Conservation (phyloP, 2,113 vertebrate genomes). For the Galemys pyrenaicus region DNA sequence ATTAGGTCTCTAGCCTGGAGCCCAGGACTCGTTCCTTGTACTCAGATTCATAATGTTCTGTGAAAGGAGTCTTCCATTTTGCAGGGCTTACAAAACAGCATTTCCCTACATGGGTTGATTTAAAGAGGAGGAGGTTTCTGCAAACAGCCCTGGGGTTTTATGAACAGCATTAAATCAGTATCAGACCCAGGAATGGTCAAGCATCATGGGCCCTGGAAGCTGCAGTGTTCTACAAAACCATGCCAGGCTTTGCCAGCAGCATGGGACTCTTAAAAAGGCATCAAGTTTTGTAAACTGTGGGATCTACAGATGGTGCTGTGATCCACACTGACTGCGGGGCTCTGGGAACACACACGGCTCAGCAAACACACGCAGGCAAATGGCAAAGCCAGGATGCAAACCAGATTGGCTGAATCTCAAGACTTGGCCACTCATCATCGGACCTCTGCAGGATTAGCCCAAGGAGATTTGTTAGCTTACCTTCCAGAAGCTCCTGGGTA, state of each 20-base stretch:
- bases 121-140: neutral
- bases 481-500: neutral
- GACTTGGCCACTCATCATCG: neutral
- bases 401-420: neutral
- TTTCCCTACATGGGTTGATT: neutral
- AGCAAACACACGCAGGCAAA: neutral
- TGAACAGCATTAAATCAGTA: neutral
- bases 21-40: neutral
- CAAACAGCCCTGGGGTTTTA: neutral
- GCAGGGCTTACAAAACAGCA: neutral
- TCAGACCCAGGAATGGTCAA: neutral
- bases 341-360: neutral
- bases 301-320: conserved; percentile 29
- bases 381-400: neutral
- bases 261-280: conserved; percentile 4
- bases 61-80: conserved; percentile 12
- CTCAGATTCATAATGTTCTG: neutral
- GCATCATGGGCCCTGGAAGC: neutral
- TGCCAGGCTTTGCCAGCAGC: neutral
- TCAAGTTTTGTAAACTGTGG: conserved; percentile 45
- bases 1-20: neutral
- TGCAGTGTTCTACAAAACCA: neutral
- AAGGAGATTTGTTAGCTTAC: neutral
- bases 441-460: neutral
- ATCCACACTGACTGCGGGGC: neutral